Conservation (phyloP, 2,797 vertebrate genomes). For the Alauda arvensis region DNA sequence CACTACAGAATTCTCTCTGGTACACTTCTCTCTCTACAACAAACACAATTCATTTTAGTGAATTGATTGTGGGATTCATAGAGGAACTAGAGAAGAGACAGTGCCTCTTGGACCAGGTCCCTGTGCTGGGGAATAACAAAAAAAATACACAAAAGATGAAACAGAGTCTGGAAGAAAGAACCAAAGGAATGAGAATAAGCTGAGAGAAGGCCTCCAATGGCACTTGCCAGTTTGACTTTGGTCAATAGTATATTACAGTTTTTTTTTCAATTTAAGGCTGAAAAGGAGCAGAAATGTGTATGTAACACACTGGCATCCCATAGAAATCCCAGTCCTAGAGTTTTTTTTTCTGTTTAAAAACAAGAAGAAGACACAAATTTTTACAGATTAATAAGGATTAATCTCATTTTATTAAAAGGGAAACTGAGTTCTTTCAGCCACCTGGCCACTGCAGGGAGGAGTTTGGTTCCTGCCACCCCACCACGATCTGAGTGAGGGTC, state of each 20-base stretch:
- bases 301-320: background rate
- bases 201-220: background rate
- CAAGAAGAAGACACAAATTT: background rate
- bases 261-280: background rate
- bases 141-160: background rate
- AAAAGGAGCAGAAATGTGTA: background rate
- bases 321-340: background rate
- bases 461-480: background rate
- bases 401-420: background rate
- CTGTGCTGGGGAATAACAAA: background rate
- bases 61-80: background rate
- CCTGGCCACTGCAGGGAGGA: background rate
- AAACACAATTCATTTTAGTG: background rate
- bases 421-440: background rate
- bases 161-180: background rate
- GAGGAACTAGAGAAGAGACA: background rate
- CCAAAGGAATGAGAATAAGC: background rate
- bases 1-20: background rate
- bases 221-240: background rate
- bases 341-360: background rate
- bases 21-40: background rate
- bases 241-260: background rate
- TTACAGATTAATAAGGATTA: background rate
- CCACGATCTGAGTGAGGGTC: accelerated
- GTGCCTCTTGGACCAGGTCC: background rate